phyloP scores from a whole-genome alignment of 2,888 invertebrate species.

The Mimachlamys varia region DNA sequence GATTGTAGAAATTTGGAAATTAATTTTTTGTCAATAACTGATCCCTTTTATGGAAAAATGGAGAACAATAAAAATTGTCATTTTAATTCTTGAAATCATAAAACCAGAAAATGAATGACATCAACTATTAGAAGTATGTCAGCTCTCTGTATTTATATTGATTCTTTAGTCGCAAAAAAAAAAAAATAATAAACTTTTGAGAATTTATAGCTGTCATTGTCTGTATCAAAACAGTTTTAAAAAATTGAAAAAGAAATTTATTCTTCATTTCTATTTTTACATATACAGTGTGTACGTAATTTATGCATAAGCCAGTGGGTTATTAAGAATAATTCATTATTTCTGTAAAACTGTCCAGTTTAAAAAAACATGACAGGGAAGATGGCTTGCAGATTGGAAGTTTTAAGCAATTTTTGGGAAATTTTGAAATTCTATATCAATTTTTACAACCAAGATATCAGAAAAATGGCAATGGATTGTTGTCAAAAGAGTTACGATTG shows the following conservation, averaged over 20 bases:
- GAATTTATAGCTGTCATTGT: no score
- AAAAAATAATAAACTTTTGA: not conserved
- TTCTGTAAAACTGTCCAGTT: not conserved
- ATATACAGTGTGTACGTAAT: no score
- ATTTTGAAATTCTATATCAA: not conserved
- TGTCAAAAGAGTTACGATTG: not conserved
- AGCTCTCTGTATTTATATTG: not conserved
- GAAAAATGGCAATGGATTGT: not conserved
- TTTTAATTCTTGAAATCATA: not conserved
- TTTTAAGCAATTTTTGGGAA: not conserved
- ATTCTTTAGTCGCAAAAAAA: not conserved
- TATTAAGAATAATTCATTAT: no score
- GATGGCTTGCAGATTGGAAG: not conserved
- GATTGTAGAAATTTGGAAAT: not conserved
- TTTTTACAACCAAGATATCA: not conserved
- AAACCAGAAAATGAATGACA: not conserved
- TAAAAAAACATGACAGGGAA: no score
- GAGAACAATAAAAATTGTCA: not conserved
- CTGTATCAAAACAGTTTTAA: no score
- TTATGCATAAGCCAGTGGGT: no score
- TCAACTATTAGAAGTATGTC: not conserved
- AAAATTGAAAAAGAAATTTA: no score
- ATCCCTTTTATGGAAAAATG: not conserved
- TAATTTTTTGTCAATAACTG: conserved; percentile 7
- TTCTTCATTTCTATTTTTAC: no score